A percentile compares a stretch with the other conserved stretches of the same genome.
Conservation (phyloP, 2,113 vertebrate genomes). For the Sturnira hondurensis region DNA sequence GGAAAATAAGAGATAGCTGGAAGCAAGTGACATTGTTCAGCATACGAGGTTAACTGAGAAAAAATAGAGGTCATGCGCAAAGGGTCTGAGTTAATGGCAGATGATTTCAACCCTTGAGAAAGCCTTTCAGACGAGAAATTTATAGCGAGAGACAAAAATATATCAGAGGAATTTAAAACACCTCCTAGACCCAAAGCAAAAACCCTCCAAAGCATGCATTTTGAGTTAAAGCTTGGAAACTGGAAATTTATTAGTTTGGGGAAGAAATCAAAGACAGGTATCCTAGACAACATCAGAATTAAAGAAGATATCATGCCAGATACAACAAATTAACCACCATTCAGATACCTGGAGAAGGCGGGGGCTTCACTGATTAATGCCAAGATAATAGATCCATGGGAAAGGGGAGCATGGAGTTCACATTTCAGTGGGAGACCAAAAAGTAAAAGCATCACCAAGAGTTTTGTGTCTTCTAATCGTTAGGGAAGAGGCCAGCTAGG, state of each 20-base stretch:
- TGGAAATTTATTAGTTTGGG: neutral
- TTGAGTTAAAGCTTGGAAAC: neutral
- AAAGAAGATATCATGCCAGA: neutral
- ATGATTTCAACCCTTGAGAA: conserved; percentile 50
- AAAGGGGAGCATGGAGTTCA: neutral
- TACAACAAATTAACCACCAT: neutral
- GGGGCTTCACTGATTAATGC: neutral
- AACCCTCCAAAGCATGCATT: neutral
- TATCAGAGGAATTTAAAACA: conserved; percentile 44
- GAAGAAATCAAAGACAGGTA: neutral
- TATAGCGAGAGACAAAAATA: neutral
- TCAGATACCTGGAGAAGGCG: neutral
- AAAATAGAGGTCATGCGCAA: conserved; percentile 68
- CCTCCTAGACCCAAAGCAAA: neutral
- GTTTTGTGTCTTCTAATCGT: neutral
- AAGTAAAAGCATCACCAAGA: neutral
- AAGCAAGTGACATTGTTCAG: conserved; percentile 41
- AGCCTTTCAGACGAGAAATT: conserved; percentile 40
- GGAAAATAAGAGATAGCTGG: conserved; percentile 59
- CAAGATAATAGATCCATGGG: neutral
- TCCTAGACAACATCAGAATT: neutral
- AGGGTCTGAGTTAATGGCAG: conserved; percentile 33
- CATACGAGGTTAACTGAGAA: conserved; percentile 64
- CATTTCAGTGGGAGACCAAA: neutral
- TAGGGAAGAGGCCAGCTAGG: neutral